Conservation (phyloP, 2,888 invertebrate species). For the Sphaerophoria rueppellii region DNA sequence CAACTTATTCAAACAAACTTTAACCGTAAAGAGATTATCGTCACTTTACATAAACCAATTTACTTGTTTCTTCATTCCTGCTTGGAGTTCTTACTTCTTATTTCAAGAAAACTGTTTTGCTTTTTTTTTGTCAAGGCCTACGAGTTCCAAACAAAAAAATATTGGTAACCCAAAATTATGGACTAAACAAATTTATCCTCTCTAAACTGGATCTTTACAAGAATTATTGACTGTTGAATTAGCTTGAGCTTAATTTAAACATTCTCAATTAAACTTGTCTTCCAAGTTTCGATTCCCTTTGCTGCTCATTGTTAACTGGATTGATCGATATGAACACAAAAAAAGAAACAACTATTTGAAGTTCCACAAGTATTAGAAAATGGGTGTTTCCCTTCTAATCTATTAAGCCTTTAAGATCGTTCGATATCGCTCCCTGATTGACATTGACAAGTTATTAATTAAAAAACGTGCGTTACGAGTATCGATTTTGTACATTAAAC, state of each 20-base stretch:
- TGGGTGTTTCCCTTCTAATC: conserved; percentile 33
- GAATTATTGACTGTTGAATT: neutral
- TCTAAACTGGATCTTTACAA: neutral
- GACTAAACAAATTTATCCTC: neutral
- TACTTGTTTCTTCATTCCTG: no score
- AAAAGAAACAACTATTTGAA: neutral
- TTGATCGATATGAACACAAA: neutral
- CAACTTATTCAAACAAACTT: no score
- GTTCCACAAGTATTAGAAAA: neutral
- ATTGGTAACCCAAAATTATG: neutral
- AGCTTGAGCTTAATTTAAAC: neutral
- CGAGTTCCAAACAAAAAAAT: neutral
- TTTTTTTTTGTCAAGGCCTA: neutral
- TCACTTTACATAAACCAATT: no score
- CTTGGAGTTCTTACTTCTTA: no score
- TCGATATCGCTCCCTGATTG: conserved; percentile 16
- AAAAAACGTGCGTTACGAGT: neutral
- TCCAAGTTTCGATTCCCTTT: neutral
- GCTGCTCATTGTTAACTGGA: neutral
- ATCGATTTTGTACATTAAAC: neutral
- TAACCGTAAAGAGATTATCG: no score
- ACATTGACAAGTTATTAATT: conserved; percentile 34
- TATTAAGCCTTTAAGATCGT: conserved; percentile 1
- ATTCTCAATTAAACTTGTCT: neutral
- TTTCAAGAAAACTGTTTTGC: no score